These are phyloP conservation scores for Kuschelorhynchus macadamiae DNA, from an alignment of 2,888 invertebrate genomes.

Conservation along the genomic window DNA sequence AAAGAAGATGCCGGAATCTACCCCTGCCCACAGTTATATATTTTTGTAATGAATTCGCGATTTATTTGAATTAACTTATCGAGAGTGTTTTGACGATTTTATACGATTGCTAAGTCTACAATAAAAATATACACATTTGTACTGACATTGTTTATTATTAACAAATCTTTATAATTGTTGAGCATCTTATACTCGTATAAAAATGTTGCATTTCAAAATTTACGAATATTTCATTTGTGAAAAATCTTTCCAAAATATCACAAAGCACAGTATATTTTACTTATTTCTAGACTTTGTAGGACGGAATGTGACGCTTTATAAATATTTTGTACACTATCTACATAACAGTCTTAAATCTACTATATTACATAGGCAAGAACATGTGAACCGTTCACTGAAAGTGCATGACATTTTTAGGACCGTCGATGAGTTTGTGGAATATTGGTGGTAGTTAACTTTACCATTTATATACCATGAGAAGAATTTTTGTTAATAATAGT, in stretches of 20 bases:
- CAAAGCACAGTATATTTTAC: neutral
- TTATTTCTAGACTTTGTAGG: neutral
- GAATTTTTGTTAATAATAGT: too few species aligned
- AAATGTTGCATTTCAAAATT: neutral
- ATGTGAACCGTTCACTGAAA: neutral
- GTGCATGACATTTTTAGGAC: neutral
- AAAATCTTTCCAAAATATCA: neutral
- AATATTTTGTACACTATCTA: neutral
- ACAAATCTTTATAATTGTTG: constrained; percentile 2
- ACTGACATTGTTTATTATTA: too few species aligned
- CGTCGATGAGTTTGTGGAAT: neutral
- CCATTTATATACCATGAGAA: too few species aligned
- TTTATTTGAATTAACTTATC: too few species aligned
- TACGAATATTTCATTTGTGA: neutral
- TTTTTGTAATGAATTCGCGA: too few species aligned
- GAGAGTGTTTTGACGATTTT: too few species aligned
- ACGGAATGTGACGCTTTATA: neutral
- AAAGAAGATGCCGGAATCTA: too few species aligned
- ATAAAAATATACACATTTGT: too few species aligned
- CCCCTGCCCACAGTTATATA: too few species aligned
- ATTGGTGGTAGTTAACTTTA: too few species aligned
- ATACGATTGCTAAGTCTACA: too few species aligned
- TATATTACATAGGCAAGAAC: neutral
- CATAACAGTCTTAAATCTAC: neutral
- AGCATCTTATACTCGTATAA: neutral